A percentile compares a stretch with the other conserved stretches of the same genome.
phyloP scores from a whole-genome alignment of 53 echinoderm and acorn worm species.

The Pentamera pediparva region DNA sequence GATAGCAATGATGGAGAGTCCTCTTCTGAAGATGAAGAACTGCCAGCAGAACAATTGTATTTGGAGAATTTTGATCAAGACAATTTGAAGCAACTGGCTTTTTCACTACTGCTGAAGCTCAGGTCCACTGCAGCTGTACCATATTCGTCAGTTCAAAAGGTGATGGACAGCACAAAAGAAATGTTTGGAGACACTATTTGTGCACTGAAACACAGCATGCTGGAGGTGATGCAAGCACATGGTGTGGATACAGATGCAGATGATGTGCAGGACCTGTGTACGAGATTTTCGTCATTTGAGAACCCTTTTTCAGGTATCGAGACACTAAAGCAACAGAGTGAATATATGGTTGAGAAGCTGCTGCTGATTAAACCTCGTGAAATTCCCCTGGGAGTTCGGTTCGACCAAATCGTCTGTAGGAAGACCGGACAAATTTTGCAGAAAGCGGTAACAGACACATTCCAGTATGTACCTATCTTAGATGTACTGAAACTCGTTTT shows the following conservation, averaged over 20 bases:
- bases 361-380: slow-evolving; percentile 31
- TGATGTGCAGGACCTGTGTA: slow-evolving; percentile 41
- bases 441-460: slow-evolving; percentile 52
- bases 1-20: no score
- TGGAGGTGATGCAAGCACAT: slow-evolving; percentile 4
- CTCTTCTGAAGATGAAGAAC: no score
- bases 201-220: slow-evolving; percentile 7
- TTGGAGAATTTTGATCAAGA: not conserved
- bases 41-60: no score
- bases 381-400: slow-evolving; percentile 37
- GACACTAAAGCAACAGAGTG: slow-evolving; percentile 43
- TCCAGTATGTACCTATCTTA: slow-evolving; percentile 50
- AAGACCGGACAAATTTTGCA: slow-evolving; percentile 32
- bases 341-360: slow-evolving; percentile 37
- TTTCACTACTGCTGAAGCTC: slow-evolving; percentile 18
- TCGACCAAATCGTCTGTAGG: slow-evolving; percentile 42
- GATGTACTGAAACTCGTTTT: slow-evolving; percentile 40
- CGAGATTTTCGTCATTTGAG: slow-evolving; percentile 22
- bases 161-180: slow-evolving; percentile 20
- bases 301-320: slow-evolving; percentile 56
- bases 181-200: slow-evolving; percentile 33
- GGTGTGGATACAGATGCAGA: slow-evolving; percentile 34
- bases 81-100: not conserved
- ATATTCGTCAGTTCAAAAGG: slow-evolving; percentile 19
- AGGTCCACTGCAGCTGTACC: slow-evolving; percentile 5